Evolutionary conservation across 2,113 vertebrate genomes (phyloP), one percentile per base, ranked within the genome.

Genomic region (Dipodomys merriami): DNA sequence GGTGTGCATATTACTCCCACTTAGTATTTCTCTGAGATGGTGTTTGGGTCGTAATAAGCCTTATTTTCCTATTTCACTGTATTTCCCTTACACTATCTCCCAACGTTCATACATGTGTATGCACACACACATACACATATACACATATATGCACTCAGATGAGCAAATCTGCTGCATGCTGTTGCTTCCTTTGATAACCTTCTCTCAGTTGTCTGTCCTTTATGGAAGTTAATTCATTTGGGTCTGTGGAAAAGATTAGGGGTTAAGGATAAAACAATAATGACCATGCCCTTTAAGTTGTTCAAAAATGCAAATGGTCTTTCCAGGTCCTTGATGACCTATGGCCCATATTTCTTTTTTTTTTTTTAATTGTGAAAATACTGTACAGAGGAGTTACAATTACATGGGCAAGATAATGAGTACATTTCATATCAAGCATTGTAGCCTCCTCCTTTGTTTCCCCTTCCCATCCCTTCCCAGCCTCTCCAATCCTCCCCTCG

Each of bases 221-320:
- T 88, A 74, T 29, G 39, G 22, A 81, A 76, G 22, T 69, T 74
- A 64, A 12, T 90, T 94, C 39, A 67, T 57, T 71, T 77, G 18
- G 18, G 39, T 46, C 1, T 15, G 90, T 74, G 60, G 39, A 82
- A 49, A 49, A 49, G 49, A 39, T 49, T 9, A 91, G n/a, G 22
- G 29, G 69, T 91, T 81, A 85, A 16, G 92, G 39, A 25, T 93
- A 80, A 93, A 94, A 88, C 69, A 33, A 90, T 91, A 77, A 68
- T 81, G 67, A 92, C 25, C 33, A 6, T 1, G 4, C 71, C 18
- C 11, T 60, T 95, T 74, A 60, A 90, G n/a, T 88, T 83, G 25
- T 73, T 95, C 84, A 82, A 46, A 93, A 88, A 86, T 90, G 16
- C 18, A 72, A 20, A 62, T 74, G 33, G 1, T 77, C 79, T 85